These are phyloP conservation scores for Hemiscyllium ocellatum DNA, from an alignment of 2,113 vertebrate genomes.

Conservation along the genomic window DNA sequence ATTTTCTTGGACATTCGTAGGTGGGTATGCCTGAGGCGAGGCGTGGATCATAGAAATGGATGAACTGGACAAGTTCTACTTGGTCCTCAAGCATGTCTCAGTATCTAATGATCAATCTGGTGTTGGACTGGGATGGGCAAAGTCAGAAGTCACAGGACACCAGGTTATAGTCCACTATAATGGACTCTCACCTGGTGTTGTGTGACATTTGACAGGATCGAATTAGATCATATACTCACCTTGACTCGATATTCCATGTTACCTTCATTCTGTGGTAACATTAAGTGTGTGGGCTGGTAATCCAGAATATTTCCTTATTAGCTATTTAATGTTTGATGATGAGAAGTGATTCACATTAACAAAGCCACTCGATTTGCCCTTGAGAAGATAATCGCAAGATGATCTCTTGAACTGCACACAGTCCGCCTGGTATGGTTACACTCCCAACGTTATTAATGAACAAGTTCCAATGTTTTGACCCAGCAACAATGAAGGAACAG, in stretches of 20 bases:
- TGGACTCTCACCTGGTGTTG: too few relatives aligned
- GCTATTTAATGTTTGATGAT: not conserved
- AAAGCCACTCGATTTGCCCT: not conserved
- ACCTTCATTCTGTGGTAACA: not conserved
- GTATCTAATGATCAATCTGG: not conserved
- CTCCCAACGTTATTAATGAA: not conserved
- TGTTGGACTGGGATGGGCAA: too few relatives aligned
- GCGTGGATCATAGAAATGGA: not conserved
- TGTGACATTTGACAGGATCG: too few relatives aligned
- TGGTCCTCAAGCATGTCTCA: not conserved
- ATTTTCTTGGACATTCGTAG: not conserved
- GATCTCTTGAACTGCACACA: not conserved
- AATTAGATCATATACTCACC: not conserved
- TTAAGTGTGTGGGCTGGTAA: not conserved
- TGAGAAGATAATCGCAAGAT: not conserved
- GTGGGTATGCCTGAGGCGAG: too few relatives aligned
- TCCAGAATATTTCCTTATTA: not conserved
- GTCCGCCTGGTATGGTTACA: not conserved
- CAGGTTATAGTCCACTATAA: too few relatives aligned
- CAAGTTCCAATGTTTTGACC: not conserved
- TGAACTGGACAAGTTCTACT: not conserved
- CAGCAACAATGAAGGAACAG: not conserved
- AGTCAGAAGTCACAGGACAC: too few relatives aligned
- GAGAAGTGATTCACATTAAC: not conserved
- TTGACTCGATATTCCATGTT: not conserved